phyloP scores from a whole-genome alignment of 2,113 vertebrate species.

The Arvicanthis niloticus region DNA sequence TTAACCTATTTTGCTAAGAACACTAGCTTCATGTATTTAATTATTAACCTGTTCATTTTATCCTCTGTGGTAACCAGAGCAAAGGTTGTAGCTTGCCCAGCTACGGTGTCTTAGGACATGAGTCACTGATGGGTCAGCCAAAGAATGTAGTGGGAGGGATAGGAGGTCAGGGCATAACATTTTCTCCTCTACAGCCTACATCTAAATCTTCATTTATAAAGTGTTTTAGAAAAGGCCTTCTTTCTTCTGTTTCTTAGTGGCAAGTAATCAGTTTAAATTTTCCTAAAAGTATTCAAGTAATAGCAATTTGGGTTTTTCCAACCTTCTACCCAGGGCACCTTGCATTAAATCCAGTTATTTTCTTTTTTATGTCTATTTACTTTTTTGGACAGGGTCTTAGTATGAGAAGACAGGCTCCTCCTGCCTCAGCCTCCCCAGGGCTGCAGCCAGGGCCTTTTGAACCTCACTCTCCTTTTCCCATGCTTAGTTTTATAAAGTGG shows the following conservation, averaged over 20 bases:
- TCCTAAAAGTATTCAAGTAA: background rate
- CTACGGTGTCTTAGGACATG: slow-evolving; percentile 3
- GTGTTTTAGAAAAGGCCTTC: slow-evolving; percentile 32
- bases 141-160: background rate
- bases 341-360: background rate
- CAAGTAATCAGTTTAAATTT: slow-evolving; percentile 10
- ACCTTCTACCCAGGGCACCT: background rate
- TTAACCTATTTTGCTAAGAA: slow-evolving; percentile 51
- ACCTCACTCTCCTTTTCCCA: background rate
- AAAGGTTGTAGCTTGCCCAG: slow-evolving; percentile 52
- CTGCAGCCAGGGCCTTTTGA: background rate
- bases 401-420: background rate
- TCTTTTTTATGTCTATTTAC: background rate
- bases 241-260: slow-evolving; percentile 50
- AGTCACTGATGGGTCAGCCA: background rate
- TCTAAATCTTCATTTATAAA: slow-evolving; percentile 37
- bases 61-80: background rate
- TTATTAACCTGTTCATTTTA: slow-evolving; percentile 70
- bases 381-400: background rate
- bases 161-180: background rate
- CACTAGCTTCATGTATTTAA: slow-evolving; percentile 60
- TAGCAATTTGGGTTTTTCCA: slow-evolving; percentile 21
- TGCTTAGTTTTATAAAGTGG: slow-evolving; percentile 44
- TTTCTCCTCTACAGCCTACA: slow-evolving; percentile 9
- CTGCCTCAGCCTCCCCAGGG: background rate